A percentile compares a stretch with the other conserved stretches of the same genome.
phyloP scores from a whole-genome alignment of 2,888 invertebrate genomes.

The Leptodirus hochenwartii region DNA sequence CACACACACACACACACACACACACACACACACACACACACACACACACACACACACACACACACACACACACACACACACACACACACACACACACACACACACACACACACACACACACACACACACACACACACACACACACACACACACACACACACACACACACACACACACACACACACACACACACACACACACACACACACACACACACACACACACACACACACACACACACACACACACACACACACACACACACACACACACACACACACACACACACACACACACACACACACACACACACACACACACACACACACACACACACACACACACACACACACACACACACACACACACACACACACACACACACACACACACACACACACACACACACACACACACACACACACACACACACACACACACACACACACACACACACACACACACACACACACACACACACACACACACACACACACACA shows the following conservation, averaged over 20 bases:
- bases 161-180: conserved; percentile 4
- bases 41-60: conserved; percentile 4
- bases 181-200: conserved; percentile 4
- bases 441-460: conserved; percentile 4
- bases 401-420: conserved; percentile 4
- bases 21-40: conserved; percentile 3
- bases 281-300: conserved; percentile 4
- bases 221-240: conserved; percentile 3
- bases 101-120: conserved; percentile 3
- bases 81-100: conserved; percentile 4
- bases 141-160: conserved; percentile 3
- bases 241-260: conserved; percentile 4
- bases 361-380: conserved; percentile 4
- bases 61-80: conserved; percentile 4
- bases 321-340: conserved; percentile 4
- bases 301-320: conserved; percentile 4
- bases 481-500: conserved; percentile 4
- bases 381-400: conserved; percentile 3
- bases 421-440: conserved; percentile 4
- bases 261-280: conserved; percentile 3
- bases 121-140: conserved; percentile 4
- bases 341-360: conserved; percentile 3
- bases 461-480: conserved; percentile 3
- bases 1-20: conserved; percentile 4
- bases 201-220: conserved; percentile 4